These are phyloP conservation scores for Phalanger gymnotis DNA, from an alignment of 2,797 vertebrate species.

Conservation along the genomic window DNA sequence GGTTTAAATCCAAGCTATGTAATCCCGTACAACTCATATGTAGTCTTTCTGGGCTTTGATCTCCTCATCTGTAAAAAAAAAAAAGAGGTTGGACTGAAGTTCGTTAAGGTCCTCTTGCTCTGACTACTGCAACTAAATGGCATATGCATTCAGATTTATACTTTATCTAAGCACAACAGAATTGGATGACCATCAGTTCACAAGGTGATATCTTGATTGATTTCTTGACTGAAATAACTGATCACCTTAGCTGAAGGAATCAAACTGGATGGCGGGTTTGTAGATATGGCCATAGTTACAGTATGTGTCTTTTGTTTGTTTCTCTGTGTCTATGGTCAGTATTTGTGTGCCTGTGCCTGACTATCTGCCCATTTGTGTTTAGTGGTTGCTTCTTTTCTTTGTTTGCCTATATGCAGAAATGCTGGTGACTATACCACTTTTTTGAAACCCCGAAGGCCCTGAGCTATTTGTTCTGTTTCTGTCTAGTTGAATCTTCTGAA, in stretches of 20 bases:
- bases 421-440: no score
- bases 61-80: neutral
- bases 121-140: neutral
- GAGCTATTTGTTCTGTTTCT: neutral
- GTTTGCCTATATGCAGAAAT: neutral
- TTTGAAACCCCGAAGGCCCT: neutral
- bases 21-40: neutral
- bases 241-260: neutral
- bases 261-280: neutral
- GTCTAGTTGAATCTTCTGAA: neutral
- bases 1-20: neutral
- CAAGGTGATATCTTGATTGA: neutral
- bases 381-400: neutral
- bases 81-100: neutral
- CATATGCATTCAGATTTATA: neutral
- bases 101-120: neutral
- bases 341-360: no score
- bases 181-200: neutral
- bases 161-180: neutral
- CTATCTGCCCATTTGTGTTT: neutral
- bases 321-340: neutral
- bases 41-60: neutral
- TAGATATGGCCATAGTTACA: neutral
- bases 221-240: neutral
- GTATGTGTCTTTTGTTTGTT: neutral